Evolutionary conservation across 23 tunicate species (phyloP), one percentile per base, ranked within the genome.

Genomic region (Botrylloides violaceus): DNA sequence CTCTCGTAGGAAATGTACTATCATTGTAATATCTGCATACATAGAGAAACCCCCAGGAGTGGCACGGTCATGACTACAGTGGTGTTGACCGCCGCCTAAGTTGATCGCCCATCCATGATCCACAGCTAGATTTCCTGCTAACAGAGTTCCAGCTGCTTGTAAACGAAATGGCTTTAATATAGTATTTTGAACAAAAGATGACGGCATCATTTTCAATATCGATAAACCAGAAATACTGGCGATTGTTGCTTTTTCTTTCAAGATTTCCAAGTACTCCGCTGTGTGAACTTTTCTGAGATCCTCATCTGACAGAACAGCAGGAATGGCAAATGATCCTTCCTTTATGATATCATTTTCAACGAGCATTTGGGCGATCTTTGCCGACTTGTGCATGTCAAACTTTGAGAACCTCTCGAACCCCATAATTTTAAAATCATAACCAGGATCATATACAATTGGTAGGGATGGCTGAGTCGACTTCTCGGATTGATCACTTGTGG

Each of bases 61-160:
- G 12, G 88, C 83, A 31, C 38, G 71, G 1, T 38, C 59, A 2
- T 66, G 63, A 36, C 79, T 76, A 65, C 87, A 81, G 65, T 88
- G 96, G 65, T 88, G 96, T 30, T 81, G 83, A 1, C 96, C 96
- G 34, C 96, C 96, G 38, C 96, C 96, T 49, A 88, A 64, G 47
- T 88, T 88, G 3, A 88, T 65, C 4, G 88, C 80, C 96, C 96
- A 88, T 2, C 96, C 96, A n/a, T 65, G 43, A 24, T 73, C 70
- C 61, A 88, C 48, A 7, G 96, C 87, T n/a, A 88, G 65, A 30
- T 82, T 70, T 27, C 87, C 96, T 2, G 88, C 88, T 36, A 71
- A 9, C 23, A 88, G 57, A 34, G 88, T 77, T 20, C 96, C 96
- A 2, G 87, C 87, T 53, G 88, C 83, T 77, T 88, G 96, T 5